Conservation (phyloP, 2,888 invertebrate genomes). For the Eledone cirrhosa region DNA sequence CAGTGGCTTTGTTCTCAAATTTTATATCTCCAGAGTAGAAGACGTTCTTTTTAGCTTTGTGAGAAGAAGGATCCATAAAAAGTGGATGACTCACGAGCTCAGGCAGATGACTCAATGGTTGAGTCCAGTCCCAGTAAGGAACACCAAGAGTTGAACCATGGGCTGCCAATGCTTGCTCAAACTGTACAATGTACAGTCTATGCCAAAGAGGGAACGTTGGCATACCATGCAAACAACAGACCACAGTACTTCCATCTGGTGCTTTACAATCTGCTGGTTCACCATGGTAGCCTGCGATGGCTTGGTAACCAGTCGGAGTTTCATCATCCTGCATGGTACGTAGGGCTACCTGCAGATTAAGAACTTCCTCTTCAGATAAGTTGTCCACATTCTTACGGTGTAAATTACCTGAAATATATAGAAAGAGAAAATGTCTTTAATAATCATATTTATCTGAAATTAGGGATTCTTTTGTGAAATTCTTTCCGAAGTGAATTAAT, state of each 20-base stretch:
- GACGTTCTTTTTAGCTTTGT: slow-evolving; percentile 37
- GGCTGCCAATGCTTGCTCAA: slow-evolving; percentile 32
- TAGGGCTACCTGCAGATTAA: slow-evolving; percentile 35
- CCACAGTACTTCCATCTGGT: slow-evolving; percentile 25
- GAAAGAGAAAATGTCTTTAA: not conserved
- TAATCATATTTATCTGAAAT: too few relatives aligned
- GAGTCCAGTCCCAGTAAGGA: slow-evolving; percentile 44
- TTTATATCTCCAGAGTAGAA: slow-evolving; percentile 39
- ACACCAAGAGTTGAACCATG: slow-evolving; percentile 34
- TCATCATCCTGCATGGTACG: slow-evolving; percentile 33
- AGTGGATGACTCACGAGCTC: slow-evolving; percentile 33
- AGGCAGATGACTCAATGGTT: slow-evolving; percentile 34
- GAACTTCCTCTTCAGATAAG: slow-evolving; percentile 33
- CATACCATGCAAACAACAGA: slow-evolving; percentile 40
- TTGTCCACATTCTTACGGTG: slow-evolving; percentile 38
- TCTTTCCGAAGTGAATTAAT: too few relatives aligned
- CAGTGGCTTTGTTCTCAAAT: slow-evolving; percentile 34
- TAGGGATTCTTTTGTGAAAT: too few relatives aligned
- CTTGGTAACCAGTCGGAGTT: slow-evolving; percentile 34
- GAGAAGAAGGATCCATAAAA: slow-evolving; percentile 30
- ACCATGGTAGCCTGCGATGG: slow-evolving; percentile 39
- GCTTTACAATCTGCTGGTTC: slow-evolving; percentile 36
- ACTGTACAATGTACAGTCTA: slow-evolving; percentile 36
- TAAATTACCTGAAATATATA: slow-evolving; percentile 27
- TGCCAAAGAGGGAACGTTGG: slow-evolving; percentile 40